These are phyloP conservation scores for Brachypalpus laphriformis DNA, from an alignment of 2,888 invertebrate species.

Conservation along the genomic window DNA sequence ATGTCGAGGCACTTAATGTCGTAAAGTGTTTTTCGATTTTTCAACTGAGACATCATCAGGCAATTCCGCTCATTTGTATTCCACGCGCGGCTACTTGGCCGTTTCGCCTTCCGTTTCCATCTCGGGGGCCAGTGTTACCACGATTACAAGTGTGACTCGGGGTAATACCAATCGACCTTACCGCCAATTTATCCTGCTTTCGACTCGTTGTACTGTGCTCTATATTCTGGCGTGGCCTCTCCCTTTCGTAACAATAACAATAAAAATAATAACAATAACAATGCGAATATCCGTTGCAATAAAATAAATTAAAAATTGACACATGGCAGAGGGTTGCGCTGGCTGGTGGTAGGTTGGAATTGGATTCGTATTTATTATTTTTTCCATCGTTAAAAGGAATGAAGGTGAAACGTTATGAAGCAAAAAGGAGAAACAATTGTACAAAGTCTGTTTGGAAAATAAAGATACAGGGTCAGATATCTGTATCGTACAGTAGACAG, in stretches of 20 bases:
- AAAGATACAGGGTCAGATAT: not conserved
- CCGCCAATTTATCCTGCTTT: slow-evolving; percentile 39
- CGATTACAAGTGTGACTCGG: slow-evolving; percentile 23
- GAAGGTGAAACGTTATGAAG: slow-evolving; percentile 22
- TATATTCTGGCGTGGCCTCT: not conserved
- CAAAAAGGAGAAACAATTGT: not conserved
- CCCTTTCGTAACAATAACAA: slow-evolving; percentile 59
- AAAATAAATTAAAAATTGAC: slow-evolving; percentile 72
- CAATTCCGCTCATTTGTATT: slow-evolving; percentile 67
- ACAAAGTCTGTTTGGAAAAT: not conserved
- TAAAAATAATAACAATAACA: slow-evolving; percentile 72
- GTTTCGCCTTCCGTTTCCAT: slow-evolving; percentile 25
- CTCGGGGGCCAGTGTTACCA: slow-evolving; percentile 25
- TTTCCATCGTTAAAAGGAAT: slow-evolving; percentile 5
- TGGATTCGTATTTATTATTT: slow-evolving; percentile 25
- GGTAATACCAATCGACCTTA: slow-evolving; percentile 50
- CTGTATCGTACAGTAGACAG: no score
- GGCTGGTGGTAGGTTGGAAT: slow-evolving; percentile 7
- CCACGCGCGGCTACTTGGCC: slow-evolving; percentile 47
- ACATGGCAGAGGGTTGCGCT: slow-evolving; percentile 38
- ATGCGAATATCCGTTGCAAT: slow-evolving; percentile 70
- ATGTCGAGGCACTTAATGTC: slow-evolving; percentile 62
- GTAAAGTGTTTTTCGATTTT: slow-evolving; percentile 69
- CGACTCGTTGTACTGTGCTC: not conserved
- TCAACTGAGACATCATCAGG: slow-evolving; percentile 72